Conservation (phyloP, 2,888 invertebrate genomes). For the Sphaerophoria rueppellii region DNA sequence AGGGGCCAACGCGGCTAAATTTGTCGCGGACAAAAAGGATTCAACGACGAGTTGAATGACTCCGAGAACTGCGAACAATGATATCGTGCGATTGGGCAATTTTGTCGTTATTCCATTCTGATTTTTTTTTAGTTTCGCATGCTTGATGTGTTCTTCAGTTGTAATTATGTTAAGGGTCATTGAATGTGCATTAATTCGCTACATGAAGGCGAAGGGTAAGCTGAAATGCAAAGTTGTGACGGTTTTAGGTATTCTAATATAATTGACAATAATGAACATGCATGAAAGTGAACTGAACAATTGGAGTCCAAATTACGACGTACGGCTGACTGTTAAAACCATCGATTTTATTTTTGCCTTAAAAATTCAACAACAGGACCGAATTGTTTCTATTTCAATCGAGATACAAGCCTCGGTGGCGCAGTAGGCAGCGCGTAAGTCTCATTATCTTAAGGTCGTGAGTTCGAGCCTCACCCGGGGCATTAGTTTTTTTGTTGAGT, state of each 20-base stretch:
- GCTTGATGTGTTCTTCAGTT: constrained; percentile 19
- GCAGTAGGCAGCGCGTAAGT: constrained; percentile 74
- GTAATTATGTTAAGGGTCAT: constrained; percentile 65
- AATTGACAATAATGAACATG: no score
- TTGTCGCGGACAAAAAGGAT: constrained; percentile 54
- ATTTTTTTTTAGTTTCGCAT: not conserved
- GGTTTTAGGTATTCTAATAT: not conserved
- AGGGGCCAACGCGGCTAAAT: not conserved
- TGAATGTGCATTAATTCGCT: constrained; percentile 39
- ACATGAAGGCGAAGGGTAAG: not conserved
- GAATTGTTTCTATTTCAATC: not conserved
- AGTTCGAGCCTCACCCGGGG: constrained; percentile 77
- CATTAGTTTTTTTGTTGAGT: constrained; percentile 73
- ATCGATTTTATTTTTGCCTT: no score
- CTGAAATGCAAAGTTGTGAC: not conserved
- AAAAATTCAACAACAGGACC: not conserved
- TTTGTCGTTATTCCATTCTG: constrained; percentile 39
- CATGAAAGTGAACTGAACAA: no score
- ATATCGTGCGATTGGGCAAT: constrained; percentile 65
- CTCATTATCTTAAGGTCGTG: constrained; percentile 74
- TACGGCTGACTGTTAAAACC: no score
- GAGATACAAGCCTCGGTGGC: constrained; percentile 63
- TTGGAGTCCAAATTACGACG: no score
- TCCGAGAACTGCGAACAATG: constrained; percentile 19
- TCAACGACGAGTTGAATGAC: constrained; percentile 30